phyloP scores from a whole-genome alignment of 2,113 vertebrate genomes.

The Neoarius graeffei region DNA sequence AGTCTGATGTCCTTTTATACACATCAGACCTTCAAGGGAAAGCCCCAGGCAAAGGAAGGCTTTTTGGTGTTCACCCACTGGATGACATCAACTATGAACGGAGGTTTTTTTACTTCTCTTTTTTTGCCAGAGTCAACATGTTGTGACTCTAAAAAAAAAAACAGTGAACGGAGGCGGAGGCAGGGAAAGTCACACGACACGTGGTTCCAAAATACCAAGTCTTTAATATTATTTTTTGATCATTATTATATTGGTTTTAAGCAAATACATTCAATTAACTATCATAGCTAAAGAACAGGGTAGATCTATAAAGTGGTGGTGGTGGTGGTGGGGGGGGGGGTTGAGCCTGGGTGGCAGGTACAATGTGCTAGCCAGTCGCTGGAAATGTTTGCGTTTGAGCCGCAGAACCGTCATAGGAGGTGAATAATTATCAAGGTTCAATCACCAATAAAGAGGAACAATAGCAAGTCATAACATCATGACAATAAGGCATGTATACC shows the following conservation, averaged over 20 bases:
- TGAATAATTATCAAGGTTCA: neutral
- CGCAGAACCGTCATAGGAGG: neutral
- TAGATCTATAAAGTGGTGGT: neutral
- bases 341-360: neutral
- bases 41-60: constrained; percentile 20
- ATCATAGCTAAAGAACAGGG: neutral
- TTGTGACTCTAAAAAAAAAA: neutral
- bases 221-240: neutral
- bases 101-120: constrained; percentile 12
- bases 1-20: constrained; percentile 34
- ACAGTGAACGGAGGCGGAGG: neutral
- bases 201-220: neutral
- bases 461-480: too few relatives aligned
- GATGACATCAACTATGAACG: neutral
- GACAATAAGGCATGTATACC: too few relatives aligned
- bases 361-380: neutral
- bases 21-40: neutral
- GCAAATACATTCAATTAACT: neutral
- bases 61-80: too few relatives aligned
- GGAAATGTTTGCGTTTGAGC: neutral
- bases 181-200: neutral
- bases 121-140: neutral
- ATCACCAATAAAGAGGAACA: neutral
- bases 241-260: neutral
- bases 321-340: too few relatives aligned